Percentiles rank a stretch among this genome's conserved stretches.
Evolutionary conservation across 1,140 invertebrate species (phyloP).

Genomic region (Agraylea sexmaculata): DNA sequence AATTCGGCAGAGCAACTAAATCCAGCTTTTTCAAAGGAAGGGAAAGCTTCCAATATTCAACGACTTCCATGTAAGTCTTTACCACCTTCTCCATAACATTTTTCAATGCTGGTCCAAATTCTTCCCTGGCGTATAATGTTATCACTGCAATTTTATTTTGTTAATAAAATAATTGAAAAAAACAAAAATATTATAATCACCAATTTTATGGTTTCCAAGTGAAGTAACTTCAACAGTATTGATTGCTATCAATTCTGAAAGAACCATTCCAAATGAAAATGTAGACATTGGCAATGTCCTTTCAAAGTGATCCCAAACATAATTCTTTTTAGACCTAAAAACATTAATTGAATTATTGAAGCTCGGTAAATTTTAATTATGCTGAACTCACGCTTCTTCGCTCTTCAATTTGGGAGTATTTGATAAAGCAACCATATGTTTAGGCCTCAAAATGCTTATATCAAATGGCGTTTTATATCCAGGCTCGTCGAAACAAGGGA

Average conservation of each 20-base stretch:
- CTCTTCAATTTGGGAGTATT: constrained; percentile 49
- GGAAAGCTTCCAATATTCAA: constrained; percentile 28
- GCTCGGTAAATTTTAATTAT: neutral
- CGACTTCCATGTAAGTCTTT: constrained; percentile 27
- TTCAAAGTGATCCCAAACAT: constrained; percentile 55
- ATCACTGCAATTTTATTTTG: constrained; percentile 37
- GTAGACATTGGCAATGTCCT: constrained; percentile 71
- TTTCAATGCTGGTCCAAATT: constrained; percentile 42
- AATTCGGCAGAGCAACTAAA: constrained; percentile 73
- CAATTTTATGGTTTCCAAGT: constrained; percentile 11
- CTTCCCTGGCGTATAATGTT: constrained; percentile 60
- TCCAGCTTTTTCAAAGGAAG: constrained; percentile 68
- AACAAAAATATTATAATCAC: constrained; percentile 7
- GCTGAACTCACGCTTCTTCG: constrained; percentile 43
- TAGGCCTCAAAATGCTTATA: constrained; percentile 49
- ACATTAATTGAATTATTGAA: neutral
- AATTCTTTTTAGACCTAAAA: constrained; percentile 21
- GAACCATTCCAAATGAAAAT: constrained; percentile 70
- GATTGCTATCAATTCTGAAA: constrained; percentile 55
- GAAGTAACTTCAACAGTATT: constrained; percentile 7
- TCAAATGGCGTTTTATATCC: constrained; percentile 62
- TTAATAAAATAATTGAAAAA: too few species aligned
- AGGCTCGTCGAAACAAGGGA: constrained; percentile 91
- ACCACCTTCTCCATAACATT: constrained; percentile 27
- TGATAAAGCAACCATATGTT: constrained; percentile 45